Conservation (phyloP, 2,113 vertebrate genomes). For the Coptodon rendalli region DNA sequence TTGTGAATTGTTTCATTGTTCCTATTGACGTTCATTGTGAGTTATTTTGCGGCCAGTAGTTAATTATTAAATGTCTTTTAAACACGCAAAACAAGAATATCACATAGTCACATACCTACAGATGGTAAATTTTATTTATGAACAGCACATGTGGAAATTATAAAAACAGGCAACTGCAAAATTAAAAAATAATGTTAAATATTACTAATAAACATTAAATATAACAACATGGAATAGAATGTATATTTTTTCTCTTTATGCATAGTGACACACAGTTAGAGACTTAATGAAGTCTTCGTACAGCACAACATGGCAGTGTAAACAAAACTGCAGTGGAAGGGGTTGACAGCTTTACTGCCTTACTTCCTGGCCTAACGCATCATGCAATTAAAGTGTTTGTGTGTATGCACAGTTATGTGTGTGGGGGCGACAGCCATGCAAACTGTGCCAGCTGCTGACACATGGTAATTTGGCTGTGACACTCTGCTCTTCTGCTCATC, state of each 20-base stretch:
- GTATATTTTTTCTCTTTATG: not conserved
- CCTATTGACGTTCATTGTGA: not conserved
- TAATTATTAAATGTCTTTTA: not conserved
- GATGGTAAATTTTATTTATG: not conserved
- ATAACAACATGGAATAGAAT: not conserved
- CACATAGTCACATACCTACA: not conserved
- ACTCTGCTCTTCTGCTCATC: not conserved
- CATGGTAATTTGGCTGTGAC: slow-evolving; percentile 12
- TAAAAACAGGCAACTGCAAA: not conserved
- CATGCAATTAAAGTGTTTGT: not conserved
- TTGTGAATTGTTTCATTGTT: not conserved
- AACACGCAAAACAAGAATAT: not conserved
- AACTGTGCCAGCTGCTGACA: slow-evolving; percentile 1
- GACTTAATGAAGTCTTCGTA: not conserved
- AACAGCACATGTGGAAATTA: not conserved
- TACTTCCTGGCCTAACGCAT: not conserved
- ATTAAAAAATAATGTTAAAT: not conserved
- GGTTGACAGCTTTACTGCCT: not conserved
- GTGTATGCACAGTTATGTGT: not conserved
- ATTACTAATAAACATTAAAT: not conserved
- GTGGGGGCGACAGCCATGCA: not conserved
- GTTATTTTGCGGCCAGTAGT: not conserved
- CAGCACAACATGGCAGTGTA: not conserved
- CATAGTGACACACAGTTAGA: not conserved
- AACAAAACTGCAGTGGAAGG: not conserved